Conservation (phyloP, 30 jellyfish, hydroid and myxozoan species). For the Aurelia sp. region DNA sequence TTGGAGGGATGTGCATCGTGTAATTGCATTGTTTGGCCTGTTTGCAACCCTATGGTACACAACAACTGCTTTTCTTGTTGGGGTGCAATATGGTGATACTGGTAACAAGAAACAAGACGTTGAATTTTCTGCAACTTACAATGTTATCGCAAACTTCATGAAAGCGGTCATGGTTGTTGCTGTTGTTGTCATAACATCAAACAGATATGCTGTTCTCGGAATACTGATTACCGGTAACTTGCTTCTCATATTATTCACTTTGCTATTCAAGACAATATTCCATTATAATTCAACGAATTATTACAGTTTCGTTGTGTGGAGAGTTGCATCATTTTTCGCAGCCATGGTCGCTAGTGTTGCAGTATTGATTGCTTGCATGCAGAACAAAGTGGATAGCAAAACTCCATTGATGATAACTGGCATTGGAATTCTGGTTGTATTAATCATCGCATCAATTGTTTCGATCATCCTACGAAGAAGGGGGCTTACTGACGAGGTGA, state of each 20-base stretch:
- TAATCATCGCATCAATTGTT: conserved; percentile 50
- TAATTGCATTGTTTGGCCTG: conserved; percentile 82
- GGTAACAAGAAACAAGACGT: conserved; percentile 77
- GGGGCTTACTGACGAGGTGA: conserved; percentile 40
- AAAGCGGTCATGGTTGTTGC: conserved; percentile 80
- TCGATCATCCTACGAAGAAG: conserved; percentile 56
- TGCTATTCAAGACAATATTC: conserved; percentile 67
- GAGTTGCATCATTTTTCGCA: conserved; percentile 79
- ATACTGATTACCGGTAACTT: conserved; percentile 53
- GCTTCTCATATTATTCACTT: conserved; percentile 54
- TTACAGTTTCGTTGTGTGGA: conserved; percentile 82
- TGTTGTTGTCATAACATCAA: conserved; percentile 77
- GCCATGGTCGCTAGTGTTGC: conserved; percentile 66
- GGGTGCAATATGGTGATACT: conserved; percentile 85
- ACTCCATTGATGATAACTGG: conserved; percentile 74
- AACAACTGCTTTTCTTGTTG: conserved; percentile 76
- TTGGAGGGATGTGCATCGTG: conserved; percentile 81
- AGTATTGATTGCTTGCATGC: conserved; percentile 59
- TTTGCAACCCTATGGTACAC: conserved; percentile 87
- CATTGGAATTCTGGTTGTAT: conserved; percentile 54
- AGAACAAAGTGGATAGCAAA: conserved; percentile 59
- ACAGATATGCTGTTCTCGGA: conserved; percentile 52
- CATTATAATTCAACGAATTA: conserved; percentile 69
- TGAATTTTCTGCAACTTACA: conserved; percentile 89
- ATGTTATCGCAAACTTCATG: conserved; percentile 71